Percentiles rank a stretch among this genome's conserved stretches.
Conservation (phyloP, 35 echinoderm and acorn worm genomes). For the Ophiothrix spiculata region DNA sequence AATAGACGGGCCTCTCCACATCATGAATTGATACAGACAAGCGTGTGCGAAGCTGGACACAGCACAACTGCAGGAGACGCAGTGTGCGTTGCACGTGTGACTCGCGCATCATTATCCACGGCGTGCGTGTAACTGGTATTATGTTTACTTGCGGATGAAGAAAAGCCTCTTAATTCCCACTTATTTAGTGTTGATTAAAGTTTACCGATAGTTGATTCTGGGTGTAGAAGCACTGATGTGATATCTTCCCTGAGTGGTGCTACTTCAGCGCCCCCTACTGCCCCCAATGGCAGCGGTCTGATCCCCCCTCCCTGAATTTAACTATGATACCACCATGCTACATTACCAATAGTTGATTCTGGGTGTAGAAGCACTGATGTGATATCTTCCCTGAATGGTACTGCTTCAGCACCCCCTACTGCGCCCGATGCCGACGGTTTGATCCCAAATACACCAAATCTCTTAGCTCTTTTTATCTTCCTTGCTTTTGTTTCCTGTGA, state of each 20-base stretch:
- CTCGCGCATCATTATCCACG: no score
- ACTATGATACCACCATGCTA: not conserved
- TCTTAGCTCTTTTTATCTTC: conserved; percentile 54
- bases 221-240: conserved; percentile 35
- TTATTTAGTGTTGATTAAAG: no score
- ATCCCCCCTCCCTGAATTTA: not conserved
- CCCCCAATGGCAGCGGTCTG: not conserved
- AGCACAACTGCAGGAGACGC: no score
- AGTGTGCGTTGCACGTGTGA: no score
- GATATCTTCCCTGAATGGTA: conserved; percentile 35
- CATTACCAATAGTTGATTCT: conserved; percentile 78
- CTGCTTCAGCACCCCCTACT: not conserved
- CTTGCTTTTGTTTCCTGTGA: conserved; percentile 55
- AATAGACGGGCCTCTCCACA: no score
- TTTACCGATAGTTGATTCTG: conserved; percentile 76
- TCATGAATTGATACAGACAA: no score
- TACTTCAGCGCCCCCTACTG: conserved; percentile 9
- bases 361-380: conserved; percentile 40
- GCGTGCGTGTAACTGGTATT: no score
- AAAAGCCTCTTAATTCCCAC: no score
- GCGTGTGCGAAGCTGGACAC: no score
- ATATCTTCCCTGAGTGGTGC: conserved; percentile 44
- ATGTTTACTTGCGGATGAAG: no score
- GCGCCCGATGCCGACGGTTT: conserved; percentile 4
- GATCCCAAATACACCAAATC: conserved; percentile 51